Evolutionary conservation across 2,113 vertebrate species (phyloP), one percentile per base, ranked within the genome.

Genomic region (Pelecanus crispus): DNA sequence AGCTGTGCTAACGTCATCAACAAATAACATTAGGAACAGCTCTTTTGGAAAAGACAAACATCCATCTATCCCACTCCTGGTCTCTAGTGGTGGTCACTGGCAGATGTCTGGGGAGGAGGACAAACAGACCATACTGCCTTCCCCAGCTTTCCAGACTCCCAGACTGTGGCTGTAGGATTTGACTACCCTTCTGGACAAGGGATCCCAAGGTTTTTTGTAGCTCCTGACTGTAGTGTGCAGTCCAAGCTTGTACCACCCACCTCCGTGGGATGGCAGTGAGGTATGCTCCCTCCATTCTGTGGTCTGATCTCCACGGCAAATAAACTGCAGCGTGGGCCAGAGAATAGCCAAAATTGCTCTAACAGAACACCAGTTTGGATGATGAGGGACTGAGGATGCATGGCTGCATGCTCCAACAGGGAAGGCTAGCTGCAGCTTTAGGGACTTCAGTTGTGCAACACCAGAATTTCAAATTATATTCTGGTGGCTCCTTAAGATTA

Each of bases 251-350:
- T 40, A 50, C 14, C 42, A 28, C 34, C 25, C 14, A 29, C 19
- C 68, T 28, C 22, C 1, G 0, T 13, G 38, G 44, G 16, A 34
- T 8, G 55, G 22, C 34, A 28, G 49, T 2, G 32, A 63, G 55
- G 4, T 14, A 11, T 3, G 22, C 2, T 40, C 17, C 79, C 42
- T 74, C 45, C 5, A 5, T 28, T 34, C 67, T 20, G 5, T 3
- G 18, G 18, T 22, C 45, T 55, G 12, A 28, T 49, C 53, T 24
- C 47, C 13, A 32, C 0, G 6, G 40, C 29, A 53, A 31, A 53
- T 18, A 8, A n/a, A 31, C 31, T 17, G 19, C n/a, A 42, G n/a
- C 1, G 0, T 3, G 19, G 24, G 38, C 55, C 36, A 58, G 32
- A 58, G 9, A 38, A 40, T 34, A 71, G 59, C 7, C 36, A 40